A percentile compares a stretch with the other conserved stretches of the same genome.
Conservation (phyloP, 2,113 vertebrate species). For the Bambusicola thoracicus region DNA sequence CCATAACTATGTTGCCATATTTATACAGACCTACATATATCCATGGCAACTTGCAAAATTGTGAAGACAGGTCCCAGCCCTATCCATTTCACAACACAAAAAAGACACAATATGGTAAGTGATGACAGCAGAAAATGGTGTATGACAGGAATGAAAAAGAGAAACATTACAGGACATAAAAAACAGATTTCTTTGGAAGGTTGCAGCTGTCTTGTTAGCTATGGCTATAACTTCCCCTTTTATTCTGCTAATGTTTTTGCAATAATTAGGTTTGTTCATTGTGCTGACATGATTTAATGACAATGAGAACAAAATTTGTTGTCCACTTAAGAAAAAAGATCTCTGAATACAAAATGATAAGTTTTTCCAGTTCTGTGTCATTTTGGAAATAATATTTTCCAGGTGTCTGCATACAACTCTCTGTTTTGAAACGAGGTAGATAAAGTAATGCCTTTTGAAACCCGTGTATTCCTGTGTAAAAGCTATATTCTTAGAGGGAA, state of each 20-base stretch:
- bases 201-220: background rate
- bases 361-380: background rate
- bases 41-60: background rate
- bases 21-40: background rate
- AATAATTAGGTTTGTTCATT: background rate
- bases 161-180: background rate
- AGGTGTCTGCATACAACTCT: background rate
- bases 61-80: background rate
- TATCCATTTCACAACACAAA: background rate
- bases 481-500: background rate
- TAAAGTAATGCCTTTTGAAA: conserved; percentile 2
- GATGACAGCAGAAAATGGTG: background rate
- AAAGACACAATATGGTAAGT: background rate
- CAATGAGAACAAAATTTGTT: background rate
- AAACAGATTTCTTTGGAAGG: background rate
- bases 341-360: background rate
- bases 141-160: background rate
- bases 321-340: background rate
- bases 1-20: background rate
- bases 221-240: background rate
- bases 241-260: background rate
- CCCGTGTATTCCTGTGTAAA: background rate
- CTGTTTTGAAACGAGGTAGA: background rate
- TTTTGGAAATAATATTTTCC: conserved; percentile 31
- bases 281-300: background rate